phyloP scores from a whole-genome alignment of 1,140 invertebrate genomes.

The Holotrichia oblita region DNA sequence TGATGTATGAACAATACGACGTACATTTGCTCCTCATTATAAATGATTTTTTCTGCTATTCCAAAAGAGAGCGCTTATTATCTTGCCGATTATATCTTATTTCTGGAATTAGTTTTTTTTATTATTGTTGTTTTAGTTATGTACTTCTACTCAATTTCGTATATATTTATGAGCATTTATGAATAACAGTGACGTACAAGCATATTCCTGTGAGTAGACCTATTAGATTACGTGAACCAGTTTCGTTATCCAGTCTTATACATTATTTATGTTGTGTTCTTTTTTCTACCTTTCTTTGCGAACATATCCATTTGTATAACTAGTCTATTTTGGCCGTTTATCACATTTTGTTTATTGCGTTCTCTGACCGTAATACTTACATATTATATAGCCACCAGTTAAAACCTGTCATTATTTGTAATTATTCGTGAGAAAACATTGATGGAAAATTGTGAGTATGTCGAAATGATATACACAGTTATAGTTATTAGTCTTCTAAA shows the following conservation, averaged over 20 bases:
- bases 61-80: no score
- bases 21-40: no score
- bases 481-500: no score
- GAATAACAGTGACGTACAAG: background rate
- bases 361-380: background rate
- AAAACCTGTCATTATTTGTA: no score
- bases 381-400: no score
- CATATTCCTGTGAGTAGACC: background rate
- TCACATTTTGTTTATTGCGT: background rate
- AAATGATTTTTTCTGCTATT: no score
- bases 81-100: no score
- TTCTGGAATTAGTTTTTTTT: background rate
- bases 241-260: slow-evolving; percentile 18
- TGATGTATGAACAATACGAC: no score
- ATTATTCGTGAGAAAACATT: no score
- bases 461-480: no score
- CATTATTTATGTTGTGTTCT: slow-evolving; percentile 25
- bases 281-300: background rate
- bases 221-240: slow-evolving; percentile 13
- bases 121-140: background rate
- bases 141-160: background rate
- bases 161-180: background rate
- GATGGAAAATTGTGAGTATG: no score
- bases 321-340: slow-evolving; percentile 14
- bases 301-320: background rate